phyloP scores from a whole-genome alignment of 2,113 vertebrate species.

The Bagarius yarrelli region DNA sequence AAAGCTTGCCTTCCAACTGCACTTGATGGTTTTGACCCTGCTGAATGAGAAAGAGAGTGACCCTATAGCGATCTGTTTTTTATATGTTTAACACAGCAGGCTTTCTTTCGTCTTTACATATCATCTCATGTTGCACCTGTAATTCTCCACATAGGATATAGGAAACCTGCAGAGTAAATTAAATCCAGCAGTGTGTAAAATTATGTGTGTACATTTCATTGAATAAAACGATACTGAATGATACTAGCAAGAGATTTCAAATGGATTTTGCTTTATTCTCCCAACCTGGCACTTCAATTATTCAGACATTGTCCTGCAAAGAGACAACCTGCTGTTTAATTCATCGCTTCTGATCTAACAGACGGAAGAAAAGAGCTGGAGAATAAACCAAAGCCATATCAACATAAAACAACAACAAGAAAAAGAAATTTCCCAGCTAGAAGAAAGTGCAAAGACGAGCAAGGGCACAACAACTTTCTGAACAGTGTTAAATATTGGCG shows the following conservation, averaged over 20 bases:
- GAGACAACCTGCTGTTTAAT: constrained; percentile 47
- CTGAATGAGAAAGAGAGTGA: background rate
- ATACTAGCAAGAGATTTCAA: constrained; percentile 23
- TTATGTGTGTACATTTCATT: background rate
- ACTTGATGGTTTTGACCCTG: constrained; percentile 3
- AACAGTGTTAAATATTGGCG: constrained; percentile 17
- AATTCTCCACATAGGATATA: background rate
- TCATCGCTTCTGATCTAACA: constrained; percentile 46
- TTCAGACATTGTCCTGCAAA: constrained; percentile 40
- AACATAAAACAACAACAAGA: background rate
- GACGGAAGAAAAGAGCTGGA: constrained; percentile 37
- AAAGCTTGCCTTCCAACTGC: background rate
- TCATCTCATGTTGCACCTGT: background rate
- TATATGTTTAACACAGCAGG: background rate
- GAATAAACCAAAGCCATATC: constrained; percentile 38
- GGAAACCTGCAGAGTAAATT: background rate
- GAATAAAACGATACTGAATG: constrained; percentile 10
- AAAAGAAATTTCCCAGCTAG: background rate
- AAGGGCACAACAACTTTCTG: constrained; percentile 45
- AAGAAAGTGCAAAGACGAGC: constrained; percentile 41
- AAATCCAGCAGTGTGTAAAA: background rate
- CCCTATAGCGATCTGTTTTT: background rate
- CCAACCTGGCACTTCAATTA: constrained; percentile 40
- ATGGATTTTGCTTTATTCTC: constrained; percentile 30
- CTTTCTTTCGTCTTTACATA: constrained; percentile 1